A percentile compares a stretch with the other conserved stretches of the same genome.
phyloP scores from a whole-genome alignment of 2,797 vertebrate species.

The Podargus strigoides region DNA sequence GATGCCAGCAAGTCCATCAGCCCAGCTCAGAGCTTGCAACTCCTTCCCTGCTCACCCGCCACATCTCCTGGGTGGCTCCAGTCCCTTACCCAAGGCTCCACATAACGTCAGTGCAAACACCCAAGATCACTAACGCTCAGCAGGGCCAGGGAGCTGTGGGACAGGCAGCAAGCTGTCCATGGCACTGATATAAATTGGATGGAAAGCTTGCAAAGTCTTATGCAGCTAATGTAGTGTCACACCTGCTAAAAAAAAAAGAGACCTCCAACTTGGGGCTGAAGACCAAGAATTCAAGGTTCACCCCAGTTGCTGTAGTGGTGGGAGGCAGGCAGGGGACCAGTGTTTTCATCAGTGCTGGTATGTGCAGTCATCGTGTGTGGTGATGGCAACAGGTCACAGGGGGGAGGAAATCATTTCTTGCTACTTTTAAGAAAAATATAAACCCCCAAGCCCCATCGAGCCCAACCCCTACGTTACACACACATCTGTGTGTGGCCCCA shows the following conservation, averaged over 20 bases:
- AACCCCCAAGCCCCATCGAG: neutral
- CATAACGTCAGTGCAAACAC: neutral
- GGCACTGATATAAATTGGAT: neutral
- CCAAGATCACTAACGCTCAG: neutral
- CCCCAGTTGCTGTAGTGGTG: neutral
- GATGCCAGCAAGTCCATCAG: neutral
- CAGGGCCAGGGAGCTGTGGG: neutral
- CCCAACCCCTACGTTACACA: neutral
- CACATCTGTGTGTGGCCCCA: accelerated
- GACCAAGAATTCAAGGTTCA: neutral
- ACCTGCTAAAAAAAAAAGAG: neutral
- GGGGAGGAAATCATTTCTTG: neutral
- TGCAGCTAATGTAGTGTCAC: neutral
- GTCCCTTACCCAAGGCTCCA: neutral
- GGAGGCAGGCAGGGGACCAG: neutral
- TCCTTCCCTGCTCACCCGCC: neutral
- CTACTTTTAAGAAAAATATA: neutral
- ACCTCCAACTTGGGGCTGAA: neutral
- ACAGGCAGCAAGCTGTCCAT: neutral
- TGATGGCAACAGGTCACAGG: neutral
- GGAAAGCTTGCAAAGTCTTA: neutral
- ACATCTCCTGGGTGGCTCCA: neutral
- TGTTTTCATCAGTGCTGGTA: neutral
- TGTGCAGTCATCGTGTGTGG: accelerated
- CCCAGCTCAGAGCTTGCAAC: neutral